phyloP scores from a whole-genome alignment of 2,888 invertebrate genomes.

The Campopleginae sp. region DNA sequence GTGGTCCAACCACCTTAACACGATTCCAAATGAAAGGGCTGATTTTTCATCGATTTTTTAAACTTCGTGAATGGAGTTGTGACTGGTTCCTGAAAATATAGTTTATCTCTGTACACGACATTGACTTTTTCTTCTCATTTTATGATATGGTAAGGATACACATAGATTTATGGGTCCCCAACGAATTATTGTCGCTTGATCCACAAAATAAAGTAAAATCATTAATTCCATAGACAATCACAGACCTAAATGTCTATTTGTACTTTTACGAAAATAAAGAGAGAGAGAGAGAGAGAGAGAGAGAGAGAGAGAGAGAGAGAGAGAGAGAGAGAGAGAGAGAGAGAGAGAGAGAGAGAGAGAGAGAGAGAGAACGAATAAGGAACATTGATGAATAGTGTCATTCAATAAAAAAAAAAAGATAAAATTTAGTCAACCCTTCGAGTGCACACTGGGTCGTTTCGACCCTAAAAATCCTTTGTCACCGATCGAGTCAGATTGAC shows the following conservation, averaged over 20 bases:
- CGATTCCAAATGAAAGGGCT: not conserved
- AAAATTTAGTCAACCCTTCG: not conserved
- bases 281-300: constrained; percentile 3
- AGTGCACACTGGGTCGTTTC: too few relatives aligned
- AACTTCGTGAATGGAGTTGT: not conserved
- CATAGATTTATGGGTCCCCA: not conserved
- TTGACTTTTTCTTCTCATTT: not conserved
- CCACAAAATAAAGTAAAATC: not conserved
- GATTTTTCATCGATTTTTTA: not conserved
- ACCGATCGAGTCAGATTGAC: too few relatives aligned
- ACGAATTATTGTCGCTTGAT: constrained; percentile 12
- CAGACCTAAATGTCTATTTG: not conserved
- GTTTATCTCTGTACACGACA: not conserved
- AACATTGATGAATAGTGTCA: not conserved
- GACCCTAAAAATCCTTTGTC: too few relatives aligned
- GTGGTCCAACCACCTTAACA: not conserved
- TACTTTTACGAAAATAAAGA: not conserved
- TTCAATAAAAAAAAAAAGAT: not conserved
- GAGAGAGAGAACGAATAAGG: not conserved
- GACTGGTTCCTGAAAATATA: not conserved
- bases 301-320: constrained; percentile 13
- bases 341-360: constrained; percentile 11
- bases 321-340: constrained; percentile 3
- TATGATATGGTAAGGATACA: not conserved
- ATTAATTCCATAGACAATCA: not conserved